Evolutionary conservation across 2,797 vertebrate species (phyloP), one percentile per base, ranked within the genome.

Genomic region (Hybognathus amarus): DNA sequence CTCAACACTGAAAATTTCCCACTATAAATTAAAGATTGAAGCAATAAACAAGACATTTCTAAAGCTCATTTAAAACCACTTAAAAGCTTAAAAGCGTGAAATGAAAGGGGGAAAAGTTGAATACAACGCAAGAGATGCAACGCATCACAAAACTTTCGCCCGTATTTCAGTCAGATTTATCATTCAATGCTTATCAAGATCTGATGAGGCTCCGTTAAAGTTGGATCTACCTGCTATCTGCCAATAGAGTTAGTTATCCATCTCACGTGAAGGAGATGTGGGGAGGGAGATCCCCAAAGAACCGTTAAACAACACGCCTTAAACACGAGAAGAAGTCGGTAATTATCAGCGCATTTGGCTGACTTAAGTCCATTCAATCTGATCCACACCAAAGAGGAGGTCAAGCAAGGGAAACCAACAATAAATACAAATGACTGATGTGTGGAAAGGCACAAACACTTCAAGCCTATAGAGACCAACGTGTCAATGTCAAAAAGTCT

Each of bases 221-320:
- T 80, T 30, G 66, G 33, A 75, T 54, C 63, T 78, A 20, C 27
- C 40, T 67, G 4, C 33, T 79, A 47, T 83, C 73, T 90, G 76
- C 80, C 85, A 86, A 50, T 77, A 38, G 45, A 84, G 68, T 77
- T 73, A 87, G 54, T 82, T 77, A 88, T 82, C 73, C 81, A 76
- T 83, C 42, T 50, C 78, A 76, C 42, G 68, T 24, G 30, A 13
- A 73, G 24, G 36, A 77, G 36, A 66, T 38, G 56, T 50, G 52
- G 24, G 36, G 64, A 42, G 71, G 20, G 67, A 61, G 59, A 79
- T 80, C 76, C 36, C 27, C 40, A 50, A 79, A 89, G 67, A 82
- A 87, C 85, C 82, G 82, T 87, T 88, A 75, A 88, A 87, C 76
- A 83, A 80, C 61, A 81, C 47, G 38, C 47, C 77, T 71, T 82